Conservation (phyloP, 2,113 vertebrate genomes). For the Hypocryptadius cinnamomeus region DNA sequence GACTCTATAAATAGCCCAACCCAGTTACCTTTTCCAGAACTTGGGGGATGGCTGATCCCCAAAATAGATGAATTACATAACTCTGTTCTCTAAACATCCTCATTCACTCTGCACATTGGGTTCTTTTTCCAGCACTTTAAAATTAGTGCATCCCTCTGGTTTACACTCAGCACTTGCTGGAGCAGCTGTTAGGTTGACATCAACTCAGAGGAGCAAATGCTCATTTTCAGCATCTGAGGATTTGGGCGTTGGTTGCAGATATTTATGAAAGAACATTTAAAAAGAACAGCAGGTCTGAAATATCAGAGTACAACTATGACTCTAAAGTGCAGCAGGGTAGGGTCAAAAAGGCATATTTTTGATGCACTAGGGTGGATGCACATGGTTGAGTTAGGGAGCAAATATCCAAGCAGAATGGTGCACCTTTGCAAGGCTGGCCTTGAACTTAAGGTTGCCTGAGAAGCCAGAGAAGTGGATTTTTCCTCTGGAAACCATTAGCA, state of each 20-base stretch:
- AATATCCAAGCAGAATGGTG: neutral
- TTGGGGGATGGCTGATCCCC: neutral
- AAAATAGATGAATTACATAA: slow-evolving; percentile 51
- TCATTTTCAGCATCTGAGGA: neutral
- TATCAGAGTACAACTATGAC: neutral
- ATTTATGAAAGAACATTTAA: neutral
- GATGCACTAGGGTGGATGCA: neutral
- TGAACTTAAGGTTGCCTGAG: neutral
- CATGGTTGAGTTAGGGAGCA: neutral
- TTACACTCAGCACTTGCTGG: neutral
- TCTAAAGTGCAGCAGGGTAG: neutral
- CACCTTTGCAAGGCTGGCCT: neutral
- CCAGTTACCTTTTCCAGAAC: slow-evolving; percentile 49
- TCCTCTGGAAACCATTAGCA: neutral
- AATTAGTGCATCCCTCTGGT: neutral
- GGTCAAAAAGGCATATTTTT: neutral
- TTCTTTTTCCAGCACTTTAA: neutral
- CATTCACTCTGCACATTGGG: neutral
- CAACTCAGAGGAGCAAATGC: neutral
- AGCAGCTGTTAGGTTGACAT: neutral
- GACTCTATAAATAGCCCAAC: slow-evolving; percentile 38
- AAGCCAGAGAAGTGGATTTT: neutral
- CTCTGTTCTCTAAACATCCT: neutral
- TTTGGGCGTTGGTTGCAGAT: neutral
- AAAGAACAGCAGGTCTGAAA: neutral